Conservation (phyloP, 2,888 invertebrate genomes). For the Harpalus rufipes region DNA sequence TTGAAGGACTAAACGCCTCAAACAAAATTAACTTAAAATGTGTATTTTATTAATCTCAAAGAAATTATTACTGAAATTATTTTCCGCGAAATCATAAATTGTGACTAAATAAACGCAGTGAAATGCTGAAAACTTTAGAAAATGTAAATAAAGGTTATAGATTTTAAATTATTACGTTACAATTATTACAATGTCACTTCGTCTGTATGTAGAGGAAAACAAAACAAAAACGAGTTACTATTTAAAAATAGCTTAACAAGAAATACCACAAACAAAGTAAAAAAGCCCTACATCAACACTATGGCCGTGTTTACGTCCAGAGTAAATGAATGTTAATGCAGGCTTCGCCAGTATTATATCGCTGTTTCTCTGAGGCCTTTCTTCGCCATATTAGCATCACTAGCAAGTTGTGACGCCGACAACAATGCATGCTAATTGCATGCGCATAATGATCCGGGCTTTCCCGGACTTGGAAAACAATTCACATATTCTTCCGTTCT, state of each 20-base stretch:
- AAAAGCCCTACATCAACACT: neutral
- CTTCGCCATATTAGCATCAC: constrained; percentile 38
- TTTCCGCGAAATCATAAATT: no score
- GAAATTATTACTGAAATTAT: no score
- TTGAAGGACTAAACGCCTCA: no score
- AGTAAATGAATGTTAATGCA: constrained; percentile 48
- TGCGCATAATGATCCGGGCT: constrained; percentile 70
- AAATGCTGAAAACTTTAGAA: no score
- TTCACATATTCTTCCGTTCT: constrained; percentile 71
- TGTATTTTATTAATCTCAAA: no score
- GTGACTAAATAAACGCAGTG: no score
- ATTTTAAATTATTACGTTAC: no score
- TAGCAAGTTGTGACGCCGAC: constrained; percentile 43
- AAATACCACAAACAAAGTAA: constrained; percentile 1
- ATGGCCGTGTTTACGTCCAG: neutral
- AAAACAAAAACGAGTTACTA: neutral
- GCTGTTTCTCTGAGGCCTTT: constrained; percentile 12
- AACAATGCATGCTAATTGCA: constrained; percentile 70
- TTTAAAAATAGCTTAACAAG: neutral
- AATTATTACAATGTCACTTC: no score
- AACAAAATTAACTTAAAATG: no score
- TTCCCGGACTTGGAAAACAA: constrained; percentile 71
- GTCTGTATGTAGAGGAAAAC: neutral
- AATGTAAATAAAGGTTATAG: no score
- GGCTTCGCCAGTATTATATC: constrained; percentile 12